Evolutionary conservation across 2,113 vertebrate species (phyloP), one percentile per base, ranked within the genome.

Genomic region (Romanogobio albipinnatus): DNA sequence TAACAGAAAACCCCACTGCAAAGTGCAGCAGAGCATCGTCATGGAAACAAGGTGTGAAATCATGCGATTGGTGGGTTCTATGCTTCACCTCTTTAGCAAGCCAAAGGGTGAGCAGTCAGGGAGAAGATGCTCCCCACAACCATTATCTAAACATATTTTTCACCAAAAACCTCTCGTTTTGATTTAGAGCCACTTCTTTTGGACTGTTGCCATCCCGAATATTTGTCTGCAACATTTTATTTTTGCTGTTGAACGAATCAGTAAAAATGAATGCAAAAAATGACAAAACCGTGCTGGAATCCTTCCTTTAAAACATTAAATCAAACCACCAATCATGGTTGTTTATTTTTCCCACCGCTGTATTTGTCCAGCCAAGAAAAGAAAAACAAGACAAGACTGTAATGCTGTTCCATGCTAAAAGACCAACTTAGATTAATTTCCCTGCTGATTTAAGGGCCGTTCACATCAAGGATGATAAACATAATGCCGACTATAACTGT

Each of bases 1-100:
- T 86, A 84, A 64, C 76, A 87, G 87, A 82, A 89, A 71, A 88
- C 90, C 86, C 89, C 88, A 53, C 82, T 0, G 36, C 81, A 88
- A 87, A 92, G 90, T 82, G 89, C 88, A 89, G 92, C 85, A 89
- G 89, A 90, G 87, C 84, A 94, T 93, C 89, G 93, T 91, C 93
- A 94, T 93, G 92, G 93, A 93, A 93, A 95, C 92, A 92, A 92
- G 90, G 91, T 83, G 78, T 73, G 76, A 85, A 22, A 89, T 76
- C 86, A 84, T 84, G 84, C 77, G 88, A 86, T 66, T 83, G 86
- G 87, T 73, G 87, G 88, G 89, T 92, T 89, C 87, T 91, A 90
- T 36, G 47, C 86, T 77, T 86, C 68, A 33, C 76, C 87, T 86
- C 61, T 43, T 77, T 24, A 73, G 81, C 85, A 87, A 82, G 14